phyloP scores from a whole-genome alignment of 2,113 vertebrate species.

The Serinus canaria region DNA sequence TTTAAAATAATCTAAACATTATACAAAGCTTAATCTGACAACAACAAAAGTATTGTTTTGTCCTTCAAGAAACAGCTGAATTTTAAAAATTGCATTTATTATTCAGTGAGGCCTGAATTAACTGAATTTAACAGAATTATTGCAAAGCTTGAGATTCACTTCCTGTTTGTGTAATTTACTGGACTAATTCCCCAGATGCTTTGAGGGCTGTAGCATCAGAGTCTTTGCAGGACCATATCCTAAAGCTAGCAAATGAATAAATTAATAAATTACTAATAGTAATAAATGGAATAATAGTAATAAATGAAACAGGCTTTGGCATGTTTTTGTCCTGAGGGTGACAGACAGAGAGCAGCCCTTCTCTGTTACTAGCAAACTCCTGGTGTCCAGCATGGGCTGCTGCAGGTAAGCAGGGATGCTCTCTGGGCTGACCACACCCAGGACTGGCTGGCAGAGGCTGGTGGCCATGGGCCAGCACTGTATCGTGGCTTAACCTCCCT shows the following conservation, averaged over 20 bases:
- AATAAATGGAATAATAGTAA: background rate
- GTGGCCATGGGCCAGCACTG: rapidly evolving
- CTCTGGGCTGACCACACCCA: background rate
- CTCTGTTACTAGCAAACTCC: rapidly evolving
- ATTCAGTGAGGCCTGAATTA: background rate
- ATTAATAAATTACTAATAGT: background rate
- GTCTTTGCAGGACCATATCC: background rate
- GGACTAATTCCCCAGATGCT: background rate
- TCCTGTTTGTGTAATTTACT: background rate
- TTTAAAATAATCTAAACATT: background rate
- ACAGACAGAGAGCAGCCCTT: background rate
- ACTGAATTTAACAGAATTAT: background rate
- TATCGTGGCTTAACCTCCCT: background rate
- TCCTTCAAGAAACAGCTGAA: background rate
- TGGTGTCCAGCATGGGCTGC: background rate
- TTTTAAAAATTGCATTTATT: background rate
- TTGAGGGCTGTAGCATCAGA: background rate
- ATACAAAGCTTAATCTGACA: background rate
- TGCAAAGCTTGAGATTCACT: background rate
- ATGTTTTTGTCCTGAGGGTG: background rate
- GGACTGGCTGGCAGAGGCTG: no score
- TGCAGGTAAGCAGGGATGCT: background rate
- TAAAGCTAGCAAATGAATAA: background rate
- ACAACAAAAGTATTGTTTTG: background rate
- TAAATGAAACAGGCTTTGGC: background rate